These are phyloP conservation scores for Dufourea novaeangliae DNA, from an alignment of 1,140 invertebrate species.

Conservation along the genomic window DNA sequence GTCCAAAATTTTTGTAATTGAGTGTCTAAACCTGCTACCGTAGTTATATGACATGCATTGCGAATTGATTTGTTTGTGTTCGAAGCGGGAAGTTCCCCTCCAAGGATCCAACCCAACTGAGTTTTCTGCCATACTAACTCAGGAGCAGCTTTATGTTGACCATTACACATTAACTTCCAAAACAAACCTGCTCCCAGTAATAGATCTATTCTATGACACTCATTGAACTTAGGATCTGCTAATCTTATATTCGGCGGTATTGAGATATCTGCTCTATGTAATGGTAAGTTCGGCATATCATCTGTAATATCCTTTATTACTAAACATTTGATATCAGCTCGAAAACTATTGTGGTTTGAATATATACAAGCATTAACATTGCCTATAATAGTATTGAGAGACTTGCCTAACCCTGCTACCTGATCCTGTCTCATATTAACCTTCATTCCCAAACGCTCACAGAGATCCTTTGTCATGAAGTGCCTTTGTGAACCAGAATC, in stretches of 20 bases:
- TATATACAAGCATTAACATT: neutral
- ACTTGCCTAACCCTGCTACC: neutral
- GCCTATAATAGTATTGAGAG: neutral
- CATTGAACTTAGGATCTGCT: neutral
- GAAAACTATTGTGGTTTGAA: neutral
- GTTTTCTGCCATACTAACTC: constrained; percentile 4
- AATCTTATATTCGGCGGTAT: neutral
- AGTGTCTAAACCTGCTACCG: neutral
- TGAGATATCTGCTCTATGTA: neutral
- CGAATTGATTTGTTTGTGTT: neutral
- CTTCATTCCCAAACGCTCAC: neutral
- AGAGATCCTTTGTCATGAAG: neutral
- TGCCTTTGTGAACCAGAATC: neutral
- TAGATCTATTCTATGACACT: neutral
- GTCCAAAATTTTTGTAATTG: neutral
- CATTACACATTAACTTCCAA: neutral
- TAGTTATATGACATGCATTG: neutral
- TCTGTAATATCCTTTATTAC: neutral
- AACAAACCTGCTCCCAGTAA: constrained; percentile 3
- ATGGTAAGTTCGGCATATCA: neutral
- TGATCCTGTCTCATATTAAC: neutral
- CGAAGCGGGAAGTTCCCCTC: neutral
- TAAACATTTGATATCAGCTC: neutral
- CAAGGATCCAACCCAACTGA: neutral
- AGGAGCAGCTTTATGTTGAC: neutral